These are phyloP conservation scores for Gonatopus flavifemur DNA, from an alignment of 1,140 invertebrate genomes.

Conservation along the genomic window DNA sequence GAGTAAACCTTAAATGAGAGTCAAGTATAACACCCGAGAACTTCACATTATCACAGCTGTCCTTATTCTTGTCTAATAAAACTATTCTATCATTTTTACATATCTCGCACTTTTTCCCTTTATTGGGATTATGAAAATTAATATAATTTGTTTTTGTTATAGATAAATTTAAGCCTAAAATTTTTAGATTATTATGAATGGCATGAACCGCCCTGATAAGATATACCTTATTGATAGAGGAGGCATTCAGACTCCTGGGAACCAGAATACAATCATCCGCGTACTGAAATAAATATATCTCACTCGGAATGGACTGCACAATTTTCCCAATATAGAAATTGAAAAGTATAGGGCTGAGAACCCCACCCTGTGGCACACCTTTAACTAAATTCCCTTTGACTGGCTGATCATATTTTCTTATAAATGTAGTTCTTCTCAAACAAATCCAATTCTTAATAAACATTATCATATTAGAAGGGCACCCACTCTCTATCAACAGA, in stretches of 20 bases:
- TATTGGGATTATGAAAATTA: too few relatives aligned
- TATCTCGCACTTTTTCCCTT: too few relatives aligned
- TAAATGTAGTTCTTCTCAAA: neutral
- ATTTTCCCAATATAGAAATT: neutral
- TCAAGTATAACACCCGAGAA: neutral
- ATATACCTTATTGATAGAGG: too few relatives aligned
- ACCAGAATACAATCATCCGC: neutral
- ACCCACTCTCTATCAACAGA: neutral
- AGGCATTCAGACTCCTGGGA: too few relatives aligned
- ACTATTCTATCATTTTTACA: too few relatives aligned
- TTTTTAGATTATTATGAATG: too few relatives aligned
- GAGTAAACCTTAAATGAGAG: neutral
- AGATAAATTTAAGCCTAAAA: too few relatives aligned
- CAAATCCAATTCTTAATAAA: neutral
- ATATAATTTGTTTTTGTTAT: too few relatives aligned
- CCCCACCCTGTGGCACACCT: neutral
- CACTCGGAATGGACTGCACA: neutral
- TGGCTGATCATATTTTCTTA: neutral
- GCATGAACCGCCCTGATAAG: too few relatives aligned
- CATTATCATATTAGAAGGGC: neutral
- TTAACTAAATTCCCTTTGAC: neutral
- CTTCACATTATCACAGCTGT: too few relatives aligned
- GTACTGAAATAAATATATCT: neutral
- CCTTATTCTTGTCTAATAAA: too few relatives aligned
- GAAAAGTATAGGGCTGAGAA: neutral